phyloP scores from a whole-genome alignment of 2,797 vertebrate species.

The Amniataba percoides region DNA sequence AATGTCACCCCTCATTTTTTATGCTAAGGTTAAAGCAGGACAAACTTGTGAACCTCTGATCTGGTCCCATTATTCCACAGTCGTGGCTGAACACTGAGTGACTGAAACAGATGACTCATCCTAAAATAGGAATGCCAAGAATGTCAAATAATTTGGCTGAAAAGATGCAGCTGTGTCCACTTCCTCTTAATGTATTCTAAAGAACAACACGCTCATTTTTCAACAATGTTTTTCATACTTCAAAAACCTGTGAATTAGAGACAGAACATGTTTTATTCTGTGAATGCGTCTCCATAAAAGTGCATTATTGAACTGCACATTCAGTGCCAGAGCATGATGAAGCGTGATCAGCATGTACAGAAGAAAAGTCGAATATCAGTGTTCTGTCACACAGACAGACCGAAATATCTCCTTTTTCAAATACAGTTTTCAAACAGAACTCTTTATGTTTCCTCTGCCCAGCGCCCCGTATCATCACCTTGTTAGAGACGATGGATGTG shows the following conservation, averaged over 20 bases:
- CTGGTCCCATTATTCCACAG: constrained; percentile 17
- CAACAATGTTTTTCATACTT: too few relatives aligned
- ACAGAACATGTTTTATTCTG: too few relatives aligned
- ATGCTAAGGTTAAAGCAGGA: background rate
- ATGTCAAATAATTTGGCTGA: constrained; percentile 43
- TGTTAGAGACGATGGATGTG: constrained; percentile 93
- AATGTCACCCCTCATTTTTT: background rate
- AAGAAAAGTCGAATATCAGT: background rate
- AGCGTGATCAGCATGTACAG: background rate
- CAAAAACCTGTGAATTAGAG: background rate
- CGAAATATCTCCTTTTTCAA: background rate
- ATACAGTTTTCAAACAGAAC: background rate
- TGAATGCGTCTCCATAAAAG: too few relatives aligned
- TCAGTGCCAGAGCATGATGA: background rate
- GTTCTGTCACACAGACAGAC: background rate
- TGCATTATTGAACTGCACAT: background rate
- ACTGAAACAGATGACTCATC: constrained; percentile 43
- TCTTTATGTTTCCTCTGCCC: constrained; percentile 9
- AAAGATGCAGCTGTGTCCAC: constrained; percentile 47
- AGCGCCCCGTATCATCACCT: constrained; percentile 93
- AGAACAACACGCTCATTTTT: background rate
- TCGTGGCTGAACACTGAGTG: constrained; percentile 6
- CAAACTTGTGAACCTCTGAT: constrained; percentile 26
- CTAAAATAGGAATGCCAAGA: constrained; percentile 46
- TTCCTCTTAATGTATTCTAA: background rate